phyloP scores from a whole-genome alignment of 2,797 vertebrate species.

The Dipus sagitta region DNA sequence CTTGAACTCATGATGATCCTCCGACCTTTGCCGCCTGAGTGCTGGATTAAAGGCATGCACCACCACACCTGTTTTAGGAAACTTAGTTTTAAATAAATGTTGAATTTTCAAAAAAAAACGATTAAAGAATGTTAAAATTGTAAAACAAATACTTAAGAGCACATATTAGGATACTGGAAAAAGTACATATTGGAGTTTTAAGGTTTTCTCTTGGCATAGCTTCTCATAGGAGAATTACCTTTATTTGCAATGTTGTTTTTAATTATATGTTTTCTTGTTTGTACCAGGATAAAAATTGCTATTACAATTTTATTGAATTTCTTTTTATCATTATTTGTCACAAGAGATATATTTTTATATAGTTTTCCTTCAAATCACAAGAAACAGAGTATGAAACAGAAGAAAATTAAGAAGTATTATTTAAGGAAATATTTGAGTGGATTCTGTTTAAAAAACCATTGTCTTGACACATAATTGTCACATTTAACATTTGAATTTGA shows the following conservation, averaged over 20 bases:
- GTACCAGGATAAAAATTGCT: not conserved
- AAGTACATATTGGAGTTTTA: slow-evolving; percentile 50
- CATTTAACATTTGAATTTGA: not conserved
- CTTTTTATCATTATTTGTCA: slow-evolving; percentile 30
- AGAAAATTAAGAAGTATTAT: slow-evolving; percentile 19
- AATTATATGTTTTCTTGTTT: slow-evolving; percentile 36
- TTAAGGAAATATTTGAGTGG: not conserved
- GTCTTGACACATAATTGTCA: not conserved
- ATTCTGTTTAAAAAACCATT: not conserved
- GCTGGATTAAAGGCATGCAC: too few relatives aligned
- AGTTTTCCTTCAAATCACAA: slow-evolving; percentile 5
- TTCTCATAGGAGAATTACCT: not conserved
- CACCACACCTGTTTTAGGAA: not conserved
- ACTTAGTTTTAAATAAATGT: slow-evolving; percentile 22
- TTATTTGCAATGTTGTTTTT: not conserved
- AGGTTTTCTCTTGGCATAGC: slow-evolving; percentile 10
- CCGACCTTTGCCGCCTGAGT: too few relatives aligned
- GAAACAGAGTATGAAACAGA: not conserved
- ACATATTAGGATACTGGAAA: slow-evolving; percentile 12
- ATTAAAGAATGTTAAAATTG: slow-evolving; percentile 4
- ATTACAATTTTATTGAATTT: slow-evolving; percentile 45
- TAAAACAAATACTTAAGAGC: slow-evolving; percentile 48
- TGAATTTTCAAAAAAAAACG: too few relatives aligned
- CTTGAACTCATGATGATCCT: too few relatives aligned
- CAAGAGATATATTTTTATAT: slow-evolving; percentile 28